Base-by-base conservation (phyloP, 2,888 invertebrate genomes). In the Diploptera punctata region DNA sequence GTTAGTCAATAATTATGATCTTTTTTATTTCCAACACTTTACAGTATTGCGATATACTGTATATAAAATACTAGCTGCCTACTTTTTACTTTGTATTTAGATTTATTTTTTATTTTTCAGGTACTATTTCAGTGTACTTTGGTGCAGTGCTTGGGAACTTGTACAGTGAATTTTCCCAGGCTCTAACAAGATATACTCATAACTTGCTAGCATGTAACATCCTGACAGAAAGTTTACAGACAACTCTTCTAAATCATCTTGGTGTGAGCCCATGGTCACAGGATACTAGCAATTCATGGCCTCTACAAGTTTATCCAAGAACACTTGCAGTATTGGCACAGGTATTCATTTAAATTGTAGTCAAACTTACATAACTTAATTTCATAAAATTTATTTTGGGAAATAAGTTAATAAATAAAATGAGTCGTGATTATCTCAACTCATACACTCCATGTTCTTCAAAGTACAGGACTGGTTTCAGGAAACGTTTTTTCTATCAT, bases 261-360 rank as follows among this genome's bases (percentile, higher is more conserved):
- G 91, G 92, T 1, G 91, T 94, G 0, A 91, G 90, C 74, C 92
- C 93, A 0, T 89, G 88, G 87, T 87, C 89, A 29, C 86, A 87
- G 0, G 90, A 90, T 74, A 84, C 83, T 67, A 86, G 86, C 0
- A 88, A 85, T 80, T 38, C 87, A 0, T 94, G 94, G 94, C 93
- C 93, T 0, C 83, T 94, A 67, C 91, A 91, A 78, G 91, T 93
- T 3, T 90, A 90, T 79, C 89, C 90, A 0, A 90, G 97, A 82
- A 95, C 89, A 72, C 88, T 89, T 78, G 93, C 88, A 76, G 94
- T 90, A 79, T 88, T 98, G 24, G 95, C 96, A 19, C 94, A 97
- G 84, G 88, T 90, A 68, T 44, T 68, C 69, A 73, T 54, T n/a
- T n/a, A n/a, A n/a, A n/a, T n/a, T n/a, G n/a, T n/a, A n/a, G n/a